Evolutionary conservation across 2,888 invertebrate genomes (phyloP), one percentile per base, ranked within the genome.

Genomic region (Marasmarcha lunaedactyla): DNA sequence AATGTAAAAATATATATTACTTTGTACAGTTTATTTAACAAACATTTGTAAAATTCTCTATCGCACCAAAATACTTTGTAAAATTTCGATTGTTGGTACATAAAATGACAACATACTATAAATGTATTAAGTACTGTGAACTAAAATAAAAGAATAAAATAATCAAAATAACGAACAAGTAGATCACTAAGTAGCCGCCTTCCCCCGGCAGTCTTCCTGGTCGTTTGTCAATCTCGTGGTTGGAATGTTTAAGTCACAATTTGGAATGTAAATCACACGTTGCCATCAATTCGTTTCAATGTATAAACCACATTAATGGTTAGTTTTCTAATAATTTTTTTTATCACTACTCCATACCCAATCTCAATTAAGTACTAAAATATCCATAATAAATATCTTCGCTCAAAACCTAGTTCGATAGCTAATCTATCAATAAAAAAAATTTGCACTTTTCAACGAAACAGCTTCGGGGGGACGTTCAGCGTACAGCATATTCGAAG

Each of bases 1-100:
- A 74, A 77, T 81, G 77, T 79, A 81, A 79, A 81, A 81, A 81
- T 79, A 81, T 79, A 81, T 79, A 78, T 78, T 78, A 79, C 77
- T 81, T 81, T 81, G 81, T 83, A 83, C 81, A 83, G 62, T 36
- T 78, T 63, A 60, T 68, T 67, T 63, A 67, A 64, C 63, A 74
- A 77, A 78, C 71, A 73, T 76, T 81, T 79, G 78, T 79, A 81
- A 62, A 81, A 76, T 79, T 81, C 65, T 68, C 77, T 78, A 79
- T 74, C 78, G 83, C 79, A 81, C 83, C 83, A 79, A 77, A 74
- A 79, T 78, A 76, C 66, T 71, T 69, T 74, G 67, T 67, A 70
- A 14, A 62, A 57, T 57, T 70, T 59, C 49, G 57, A 63, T 57
- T 57, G 54, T 62, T 61, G 30, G 30, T 34, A 34, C 30, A 11